phyloP scores from a whole-genome alignment of 1,140 invertebrate genomes.

The Microvelia longipes region DNA sequence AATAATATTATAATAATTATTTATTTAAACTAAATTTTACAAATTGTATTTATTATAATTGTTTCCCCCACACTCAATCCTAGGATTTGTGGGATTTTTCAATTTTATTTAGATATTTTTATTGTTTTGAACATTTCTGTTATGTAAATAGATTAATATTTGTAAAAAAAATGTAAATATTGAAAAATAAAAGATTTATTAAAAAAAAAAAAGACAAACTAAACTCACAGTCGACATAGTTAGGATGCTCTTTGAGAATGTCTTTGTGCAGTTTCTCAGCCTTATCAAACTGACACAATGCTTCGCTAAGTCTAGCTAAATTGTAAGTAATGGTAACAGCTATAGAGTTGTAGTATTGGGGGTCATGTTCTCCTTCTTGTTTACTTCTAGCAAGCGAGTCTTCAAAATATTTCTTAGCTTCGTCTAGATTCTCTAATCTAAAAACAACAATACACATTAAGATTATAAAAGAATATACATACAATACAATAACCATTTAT shows the following conservation, averaged over 20 bases:
- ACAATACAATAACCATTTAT: too few species aligned
- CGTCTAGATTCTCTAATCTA: constrained; percentile 62
- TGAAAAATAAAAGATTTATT: too few species aligned
- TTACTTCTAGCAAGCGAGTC: constrained; percentile 68
- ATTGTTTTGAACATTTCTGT: too few species aligned
- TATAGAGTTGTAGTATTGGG: constrained; percentile 91
- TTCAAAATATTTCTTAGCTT: constrained; percentile 73
- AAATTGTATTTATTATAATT: too few species aligned
- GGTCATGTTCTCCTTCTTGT: constrained; percentile 66
- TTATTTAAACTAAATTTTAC: too few species aligned
- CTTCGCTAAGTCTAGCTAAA: constrained; percentile 82
- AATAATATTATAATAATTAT: too few species aligned
- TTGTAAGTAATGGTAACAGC: constrained; percentile 95
- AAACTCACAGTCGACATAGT: constrained; percentile 75
- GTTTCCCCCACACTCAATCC: too few species aligned
- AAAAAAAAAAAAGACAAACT: background rate
- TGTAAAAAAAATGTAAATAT: too few species aligned
- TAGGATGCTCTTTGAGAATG: constrained; percentile 92
- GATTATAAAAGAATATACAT: too few species aligned
- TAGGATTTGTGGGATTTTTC: too few species aligned
- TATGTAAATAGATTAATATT: too few species aligned
- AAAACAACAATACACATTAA: constrained; percentile 15
- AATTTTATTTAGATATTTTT: too few species aligned
- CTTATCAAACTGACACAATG: constrained; percentile 79
- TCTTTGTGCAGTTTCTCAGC: constrained; percentile 96